These are phyloP conservation scores for Stenodera caucasica DNA, from an alignment of 2,888 invertebrate genomes.

Conservation along the genomic window DNA sequence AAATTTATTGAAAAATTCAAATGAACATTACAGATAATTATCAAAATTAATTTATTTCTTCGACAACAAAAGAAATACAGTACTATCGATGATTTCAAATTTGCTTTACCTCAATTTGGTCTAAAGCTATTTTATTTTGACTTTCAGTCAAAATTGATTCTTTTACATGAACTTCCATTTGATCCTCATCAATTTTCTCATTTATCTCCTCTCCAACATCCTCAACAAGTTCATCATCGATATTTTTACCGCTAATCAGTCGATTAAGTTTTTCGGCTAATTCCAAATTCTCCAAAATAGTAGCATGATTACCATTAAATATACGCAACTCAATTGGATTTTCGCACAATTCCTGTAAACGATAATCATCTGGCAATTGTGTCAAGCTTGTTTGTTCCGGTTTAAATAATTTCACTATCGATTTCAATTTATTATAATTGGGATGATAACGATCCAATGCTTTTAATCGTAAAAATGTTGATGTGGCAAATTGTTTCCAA, in stretches of 20 bases:
- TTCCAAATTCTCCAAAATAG: slow-evolving; percentile 68
- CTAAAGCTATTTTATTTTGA: not conserved
- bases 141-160: not conserved
- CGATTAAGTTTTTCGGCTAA: slow-evolving; percentile 64
- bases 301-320: slow-evolving; percentile 73
- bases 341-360: slow-evolving; percentile 62
- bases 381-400: slow-evolving; percentile 29
- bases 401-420: slow-evolving; percentile 35
- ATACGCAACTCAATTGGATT: slow-evolving; percentile 62
- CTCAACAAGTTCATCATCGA: not conserved
- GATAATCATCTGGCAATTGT: slow-evolving; percentile 64
- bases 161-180: not conserved
- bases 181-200: not conserved
- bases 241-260: not conserved
- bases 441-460: slow-evolving; percentile 32
- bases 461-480: slow-evolving; percentile 32
- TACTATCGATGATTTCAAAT: not conserved
- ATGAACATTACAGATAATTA: no score
- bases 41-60: no score
- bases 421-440: slow-evolving; percentile 34
- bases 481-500: not conserved
- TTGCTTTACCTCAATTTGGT: not conserved
- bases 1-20: no score
- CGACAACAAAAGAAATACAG: no score
- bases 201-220: not conserved